phyloP scores from a whole-genome alignment of 2,797 vertebrate species.

The Monodelphis domestica region DNA sequence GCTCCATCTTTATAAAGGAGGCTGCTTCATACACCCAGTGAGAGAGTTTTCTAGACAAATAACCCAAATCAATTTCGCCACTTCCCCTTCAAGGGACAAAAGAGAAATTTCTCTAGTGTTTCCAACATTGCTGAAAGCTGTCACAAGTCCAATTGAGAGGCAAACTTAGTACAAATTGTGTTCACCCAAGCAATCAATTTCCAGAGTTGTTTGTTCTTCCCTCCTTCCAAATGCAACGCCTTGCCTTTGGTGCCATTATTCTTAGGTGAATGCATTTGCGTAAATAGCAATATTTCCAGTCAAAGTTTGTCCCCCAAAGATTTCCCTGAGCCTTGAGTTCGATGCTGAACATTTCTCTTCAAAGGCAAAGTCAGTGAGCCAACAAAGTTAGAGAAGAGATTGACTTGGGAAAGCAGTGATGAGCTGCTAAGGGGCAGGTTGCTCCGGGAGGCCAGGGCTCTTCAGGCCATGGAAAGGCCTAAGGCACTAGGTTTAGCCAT shows the following conservation, averaged over 20 bases:
- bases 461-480: background rate
- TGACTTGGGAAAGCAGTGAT: background rate
- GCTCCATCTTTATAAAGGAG: constrained; percentile 57
- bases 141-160: constrained; percentile 69
- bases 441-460: background rate
- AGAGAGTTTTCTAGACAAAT: constrained; percentile 70
- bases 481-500: background rate
- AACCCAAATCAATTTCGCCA: constrained; percentile 55
- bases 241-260: constrained; percentile 61
- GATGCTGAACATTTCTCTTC: background rate
- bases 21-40: constrained; percentile 49
- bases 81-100: constrained; percentile 71
- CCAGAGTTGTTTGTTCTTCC: constrained; percentile 39
- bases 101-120: constrained; percentile 64
- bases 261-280: constrained; percentile 60
- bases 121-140: constrained; percentile 67
- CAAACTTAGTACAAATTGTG: constrained; percentile 64
- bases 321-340: constrained; percentile 47
- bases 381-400: background rate
- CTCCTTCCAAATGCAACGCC: constrained; percentile 61
- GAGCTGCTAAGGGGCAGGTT: background rate
- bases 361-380: background rate
- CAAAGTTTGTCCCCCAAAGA: constrained; percentile 47
- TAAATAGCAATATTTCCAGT: constrained; percentile 65
- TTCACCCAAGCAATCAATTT: constrained; percentile 59